Evolutionary conservation across 1,140 invertebrate genomes (phyloP).

Genomic region (Ericerus pela): DNA sequence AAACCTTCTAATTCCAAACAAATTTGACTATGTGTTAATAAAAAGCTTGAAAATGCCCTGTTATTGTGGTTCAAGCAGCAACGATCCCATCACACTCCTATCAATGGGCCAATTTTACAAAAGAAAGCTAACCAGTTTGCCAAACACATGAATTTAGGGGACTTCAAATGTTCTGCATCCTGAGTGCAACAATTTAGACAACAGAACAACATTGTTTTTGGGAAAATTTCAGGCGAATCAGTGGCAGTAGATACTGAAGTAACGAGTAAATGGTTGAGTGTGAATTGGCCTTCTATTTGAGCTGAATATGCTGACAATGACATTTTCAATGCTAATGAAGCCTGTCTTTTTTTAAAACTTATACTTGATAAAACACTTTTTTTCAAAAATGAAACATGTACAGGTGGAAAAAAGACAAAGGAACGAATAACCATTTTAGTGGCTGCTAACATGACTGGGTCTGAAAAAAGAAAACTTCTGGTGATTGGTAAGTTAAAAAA

Average conservation of each 20-base stretch:
- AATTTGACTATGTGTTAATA: constrained; percentile 5
- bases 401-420: too few species aligned
- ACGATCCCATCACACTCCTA: constrained; percentile 25
- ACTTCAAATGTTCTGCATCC: constrained; percentile 3
- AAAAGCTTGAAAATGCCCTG: constrained; percentile 27
- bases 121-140: constrained; percentile 27
- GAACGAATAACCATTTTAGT: too few species aligned
- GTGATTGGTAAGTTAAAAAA: too few species aligned
- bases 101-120: constrained; percentile 28
- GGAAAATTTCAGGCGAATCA: neutral
- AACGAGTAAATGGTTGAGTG: neutral
- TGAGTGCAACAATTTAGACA: neutral
- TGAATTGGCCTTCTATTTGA: neutral
- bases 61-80: constrained; percentile 26
- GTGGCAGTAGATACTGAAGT: neutral
- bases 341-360: too few species aligned
- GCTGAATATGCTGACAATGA: neutral
- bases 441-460: too few species aligned
- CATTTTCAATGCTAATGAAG: neutral
- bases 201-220: too few species aligned
- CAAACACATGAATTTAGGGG: constrained; percentile 8
- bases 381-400: too few species aligned
- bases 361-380: too few species aligned
- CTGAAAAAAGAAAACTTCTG: too few species aligned
- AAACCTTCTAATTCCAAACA: constrained; percentile 3